Evolutionary conservation across 2,888 invertebrate genomes (phyloP), one percentile per base, ranked within the genome.

Genomic region (Sinotaia quadrata): DNA sequence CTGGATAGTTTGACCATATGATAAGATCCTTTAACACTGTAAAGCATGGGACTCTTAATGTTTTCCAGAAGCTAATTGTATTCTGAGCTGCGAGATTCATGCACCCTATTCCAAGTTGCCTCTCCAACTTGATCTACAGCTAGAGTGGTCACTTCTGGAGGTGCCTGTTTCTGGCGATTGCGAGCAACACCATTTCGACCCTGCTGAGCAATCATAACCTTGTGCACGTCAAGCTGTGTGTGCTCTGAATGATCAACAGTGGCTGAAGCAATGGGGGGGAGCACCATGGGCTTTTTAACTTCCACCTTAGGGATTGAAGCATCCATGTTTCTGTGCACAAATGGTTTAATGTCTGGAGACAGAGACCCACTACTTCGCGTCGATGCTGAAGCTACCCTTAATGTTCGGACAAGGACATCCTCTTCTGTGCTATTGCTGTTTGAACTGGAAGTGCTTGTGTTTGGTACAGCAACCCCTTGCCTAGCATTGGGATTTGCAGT

Each of bases 31-130:
- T n/a, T n/a, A n/a, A n/a, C n/a, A n/a, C n/a, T n/a, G n/a, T n/a
- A n/a, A n/a, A n/a, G n/a, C n/a, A n/a, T n/a, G n/a, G n/a, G n/a
- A n/a, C n/a, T n/a, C n/a, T n/a, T n/a, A n/a, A n/a, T n/a, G n/a
- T n/a, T n/a, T n/a, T n/a, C n/a, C 47, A 27, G 29, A 31, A 57
- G 7, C 63, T 63, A 80, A 51, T 81, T 79, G 72, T 81, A 81
- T 59, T 83, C 84, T 7, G 81, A 78, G 62, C 81, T 82, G 36
- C 75, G 78, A 61, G 83, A 79, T 60, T 84, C 79, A 33, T 81
- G 81, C 24, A 76, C 74, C n/a, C 77, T 68, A 27, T 75, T 71
- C 79, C 81, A 81, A 5, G 73, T 69, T 4, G 75, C 62, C 31
- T 76, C 77, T 0, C 75, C 75, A 18, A 83, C 75, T 60, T 80